Base-by-base conservation (phyloP, 2,888 invertebrate species). In the Tryphoninae sp. region DNA sequence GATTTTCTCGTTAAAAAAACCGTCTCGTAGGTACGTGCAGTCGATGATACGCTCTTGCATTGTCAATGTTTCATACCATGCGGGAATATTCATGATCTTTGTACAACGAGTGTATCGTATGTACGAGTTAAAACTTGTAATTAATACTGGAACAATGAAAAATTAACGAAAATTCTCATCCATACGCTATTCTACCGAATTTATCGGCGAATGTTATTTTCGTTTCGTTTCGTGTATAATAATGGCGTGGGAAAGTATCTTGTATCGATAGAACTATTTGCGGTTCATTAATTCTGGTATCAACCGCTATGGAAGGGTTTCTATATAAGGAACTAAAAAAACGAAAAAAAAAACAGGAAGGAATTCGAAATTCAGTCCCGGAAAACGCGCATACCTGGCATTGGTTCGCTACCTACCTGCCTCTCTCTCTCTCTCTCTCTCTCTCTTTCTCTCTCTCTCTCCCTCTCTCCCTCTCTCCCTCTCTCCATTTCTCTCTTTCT, bases 341-440 rank as follows among this genome's bases (percentile, higher is more conserved):
- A 19, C 11, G 13, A 19, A 49, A 59, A 68, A 40, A 22, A 22
- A 19, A 19, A 19, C 19, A 19, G 19, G 19, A 19, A 42, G 22
- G n/a, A 40, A 62, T n/a, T 4, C 16, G 26, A 33, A 13, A 19
- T 59, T 22, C 40, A 49, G 61, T 16, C 9, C 19, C 23, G 33
- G 58, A 51, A 84, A 83, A 82, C 78, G 78, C 72, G 78, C 76
- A 76, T 84, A 81, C 84, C 81, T 81, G 73, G 58, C 71, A 40
- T 61, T 61, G 33, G 59, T 69, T 64, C 42, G 59, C 51, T 65
- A 49, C 71, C 45, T 81, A 78, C 77, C 65, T 84, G 65, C 16
- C 58, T 49, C 40, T 68, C 19, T 69, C 59, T 67, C 33, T 59
- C 22, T 58, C 74, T n/a, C 58, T 75, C 16, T 68, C 19, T 69